These are phyloP conservation scores for Plebejus melissa DNA, from an alignment of 2,888 invertebrate species.

Conservation along the genomic window DNA sequence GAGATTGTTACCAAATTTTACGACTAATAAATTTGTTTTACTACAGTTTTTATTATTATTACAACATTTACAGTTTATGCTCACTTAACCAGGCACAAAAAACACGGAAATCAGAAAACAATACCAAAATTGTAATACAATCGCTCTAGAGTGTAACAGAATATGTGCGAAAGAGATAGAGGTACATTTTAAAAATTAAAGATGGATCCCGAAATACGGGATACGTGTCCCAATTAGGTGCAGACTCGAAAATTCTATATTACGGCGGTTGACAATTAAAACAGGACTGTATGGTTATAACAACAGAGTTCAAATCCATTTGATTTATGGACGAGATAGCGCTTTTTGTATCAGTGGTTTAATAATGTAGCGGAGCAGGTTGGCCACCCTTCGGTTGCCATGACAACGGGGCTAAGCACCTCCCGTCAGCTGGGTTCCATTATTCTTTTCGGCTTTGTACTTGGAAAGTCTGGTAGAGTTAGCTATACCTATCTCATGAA, in stretches of 20 bases:
- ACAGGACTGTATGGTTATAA: constrained; percentile 55
- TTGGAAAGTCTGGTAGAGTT: constrained; percentile 51
- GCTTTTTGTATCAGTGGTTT: constrained; percentile 56
- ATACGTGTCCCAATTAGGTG: constrained; percentile 49
- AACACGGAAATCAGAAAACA: constrained; percentile 52
- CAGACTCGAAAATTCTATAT: constrained; percentile 50
- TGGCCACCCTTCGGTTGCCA: constrained; percentile 76
- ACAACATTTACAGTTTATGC: constrained; percentile 69
- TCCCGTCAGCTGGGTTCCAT: constrained; percentile 78
- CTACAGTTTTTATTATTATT: constrained; percentile 68
- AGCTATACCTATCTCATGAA: constrained; percentile 54
- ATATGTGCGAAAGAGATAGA: constrained; percentile 54
- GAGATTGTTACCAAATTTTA: constrained; percentile 45
- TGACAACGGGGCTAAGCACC: constrained; percentile 72
- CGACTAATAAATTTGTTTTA: constrained; percentile 70
- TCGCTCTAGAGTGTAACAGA: constrained; percentile 38
- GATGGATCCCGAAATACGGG: constrained; percentile 77
- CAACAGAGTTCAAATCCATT: constrained; percentile 62
- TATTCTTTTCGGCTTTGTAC: constrained; percentile 65
- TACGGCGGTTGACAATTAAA: constrained; percentile 53
- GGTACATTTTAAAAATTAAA: constrained; percentile 74
- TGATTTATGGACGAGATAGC: constrained; percentile 49
- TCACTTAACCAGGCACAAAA: constrained; percentile 67
- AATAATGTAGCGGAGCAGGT: constrained; percentile 69
- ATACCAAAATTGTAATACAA: not conserved